A percentile compares a stretch with the other conserved stretches of the same genome.
Conservation (phyloP, 1,140 invertebrate genomes). For the Halictus rubicundus region DNA sequence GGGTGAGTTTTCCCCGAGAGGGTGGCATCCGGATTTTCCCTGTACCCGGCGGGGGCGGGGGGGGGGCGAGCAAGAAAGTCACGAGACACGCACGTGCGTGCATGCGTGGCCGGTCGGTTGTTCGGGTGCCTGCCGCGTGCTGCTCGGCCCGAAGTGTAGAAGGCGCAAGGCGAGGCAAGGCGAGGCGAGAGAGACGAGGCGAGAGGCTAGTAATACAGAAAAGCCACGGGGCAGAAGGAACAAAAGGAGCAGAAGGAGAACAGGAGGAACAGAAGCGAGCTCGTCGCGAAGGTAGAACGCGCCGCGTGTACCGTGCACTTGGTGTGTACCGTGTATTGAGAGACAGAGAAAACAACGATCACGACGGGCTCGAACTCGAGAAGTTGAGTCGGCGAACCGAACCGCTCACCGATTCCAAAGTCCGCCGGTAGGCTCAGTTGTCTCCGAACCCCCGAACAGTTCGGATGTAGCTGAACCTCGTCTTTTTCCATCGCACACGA, state of each 20-base stretch:
- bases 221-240: conserved; percentile 34
- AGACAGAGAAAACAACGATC: conserved; percentile 58
- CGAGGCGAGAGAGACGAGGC: conserved; percentile 1
- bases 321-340: conserved; percentile 51
- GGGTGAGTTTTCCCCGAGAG: too few species aligned
- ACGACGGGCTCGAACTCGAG: conserved; percentile 51
- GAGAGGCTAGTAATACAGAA: conserved; percentile 45
- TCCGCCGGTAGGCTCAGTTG: conserved; percentile 74
- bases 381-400: conserved; percentile 72
- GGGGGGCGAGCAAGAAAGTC: conserved; percentile 12
- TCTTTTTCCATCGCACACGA: neutral
- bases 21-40: neutral
- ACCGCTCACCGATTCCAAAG: conserved; percentile 74
- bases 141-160: neutral
- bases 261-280: conserved; percentile 44
- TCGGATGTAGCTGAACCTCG: conserved; percentile 69
- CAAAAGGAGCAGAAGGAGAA: conserved; percentile 38
- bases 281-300: conserved; percentile 44
- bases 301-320: conserved; percentile 48
- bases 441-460: conserved; percentile 76
- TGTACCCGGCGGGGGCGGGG: neutral
- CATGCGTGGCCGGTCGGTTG: conserved; percentile 21
- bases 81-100: conserved; percentile 47
- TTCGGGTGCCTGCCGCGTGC: conserved; percentile 13
- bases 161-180: conserved; percentile 4